Evolutionary conservation across 2,888 invertebrate genomes (phyloP), one percentile per base, ranked within the genome.

Genomic region (Lacanobia oleracea): DNA sequence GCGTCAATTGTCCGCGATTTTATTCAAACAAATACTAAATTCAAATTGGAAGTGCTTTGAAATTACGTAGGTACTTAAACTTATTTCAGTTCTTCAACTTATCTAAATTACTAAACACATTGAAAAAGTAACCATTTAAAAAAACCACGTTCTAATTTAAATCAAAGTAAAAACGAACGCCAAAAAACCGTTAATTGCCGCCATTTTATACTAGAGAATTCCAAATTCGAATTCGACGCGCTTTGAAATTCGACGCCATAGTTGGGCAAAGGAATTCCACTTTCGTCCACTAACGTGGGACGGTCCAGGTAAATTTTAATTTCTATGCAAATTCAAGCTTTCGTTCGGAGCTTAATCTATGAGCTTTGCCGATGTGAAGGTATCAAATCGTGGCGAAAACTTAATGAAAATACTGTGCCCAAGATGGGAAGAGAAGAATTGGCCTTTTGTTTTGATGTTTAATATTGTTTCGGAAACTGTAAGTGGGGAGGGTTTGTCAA

Each of bases 281-380:
- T 92, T 90, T 89, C 89, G 93, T 92, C 93, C 94, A 93, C 92
- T 93, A 92, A 88, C 89, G 86, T 83, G 82, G 82, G 84, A 85
- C 85, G 83, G 94, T 92, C 94, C 95, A 96, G 95, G 95, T 95
- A 93, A 93, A 94, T 95, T 95, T 96, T 96, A 95, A 96, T 96
- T 95, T 96, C 95, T 93, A 96, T 96, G 95, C 95, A 94, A 96
- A 96, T 96, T 92, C 89, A 91, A 93, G 93, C 93, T 93, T 93
- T 94, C 93, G 91, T 94, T 94, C 91, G 90, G 90, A 88, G 87
- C 87, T 93, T 94, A 95, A 95, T 94, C 94, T 93, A 93, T 92
- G 93, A 90, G 94, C 94, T 94, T 93, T 92, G 88, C 80, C 88
- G 87, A 90, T 90, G 92, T 91, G 92, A 91, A 91, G 91, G 93